A percentile compares a stretch with the other conserved stretches of the same genome.
These are phyloP conservation scores for Tor tambroides DNA, from an alignment of 2,113 vertebrate species.

Conservation along the genomic window DNA sequence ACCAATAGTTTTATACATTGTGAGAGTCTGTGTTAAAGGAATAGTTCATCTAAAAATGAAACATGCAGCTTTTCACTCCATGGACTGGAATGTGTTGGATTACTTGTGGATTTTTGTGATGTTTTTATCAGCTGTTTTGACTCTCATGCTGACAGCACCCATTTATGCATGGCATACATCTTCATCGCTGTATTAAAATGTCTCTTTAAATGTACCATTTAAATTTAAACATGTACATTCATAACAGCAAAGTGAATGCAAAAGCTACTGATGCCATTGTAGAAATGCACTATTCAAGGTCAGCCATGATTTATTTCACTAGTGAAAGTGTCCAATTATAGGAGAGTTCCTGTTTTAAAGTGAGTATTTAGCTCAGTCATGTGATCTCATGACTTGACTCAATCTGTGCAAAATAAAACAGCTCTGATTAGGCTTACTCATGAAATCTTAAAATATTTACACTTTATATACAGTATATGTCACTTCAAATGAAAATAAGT, in stretches of 20 bases:
- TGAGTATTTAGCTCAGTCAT: background rate
- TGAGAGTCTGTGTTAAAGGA: too few species aligned
- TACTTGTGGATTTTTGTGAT: too few species aligned
- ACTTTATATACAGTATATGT: background rate
- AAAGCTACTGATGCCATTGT: background rate
- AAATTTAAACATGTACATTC: too few species aligned
- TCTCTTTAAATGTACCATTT: too few species aligned
- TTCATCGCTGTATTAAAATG: too few species aligned
- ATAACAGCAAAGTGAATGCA: background rate
- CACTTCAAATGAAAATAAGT: background rate
- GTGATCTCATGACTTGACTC: background rate
- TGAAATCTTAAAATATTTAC: background rate
- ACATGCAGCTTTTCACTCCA: too few species aligned
- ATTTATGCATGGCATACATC: too few species aligned
- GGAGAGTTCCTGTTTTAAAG: background rate
- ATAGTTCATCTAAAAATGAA: too few species aligned
- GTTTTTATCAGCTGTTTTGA: too few species aligned
- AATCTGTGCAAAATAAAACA: background rate
- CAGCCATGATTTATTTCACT: background rate
- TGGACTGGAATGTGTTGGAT: too few species aligned
- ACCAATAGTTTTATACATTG: background rate
- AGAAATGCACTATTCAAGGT: background rate
- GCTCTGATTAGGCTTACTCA: background rate
- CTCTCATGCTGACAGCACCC: too few species aligned
- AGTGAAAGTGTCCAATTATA: background rate